Evolutionary conservation across 2,797 vertebrate genomes (phyloP).

Genomic region (Bufotes viridis): DNA sequence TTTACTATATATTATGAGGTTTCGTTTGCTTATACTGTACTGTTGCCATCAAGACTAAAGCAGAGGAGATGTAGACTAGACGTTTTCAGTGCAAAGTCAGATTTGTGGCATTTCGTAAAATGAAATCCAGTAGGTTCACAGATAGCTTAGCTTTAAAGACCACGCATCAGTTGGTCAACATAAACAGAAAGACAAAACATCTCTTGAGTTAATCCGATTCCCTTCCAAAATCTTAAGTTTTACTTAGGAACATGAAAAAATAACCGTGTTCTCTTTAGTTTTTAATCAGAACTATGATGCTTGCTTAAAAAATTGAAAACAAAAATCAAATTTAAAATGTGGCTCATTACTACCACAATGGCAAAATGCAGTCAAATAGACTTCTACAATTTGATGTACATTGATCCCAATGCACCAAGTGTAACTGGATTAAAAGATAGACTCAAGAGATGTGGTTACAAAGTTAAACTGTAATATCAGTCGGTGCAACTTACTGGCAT

Average conservation of each 20-base stretch:
- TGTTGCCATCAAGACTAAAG: slow-evolving; percentile 79
- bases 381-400: slow-evolving; percentile 26
- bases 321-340: slow-evolving; percentile 40
- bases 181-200: slow-evolving; percentile 47
- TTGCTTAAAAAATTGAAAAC: slow-evolving; percentile 39
- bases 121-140: slow-evolving; percentile 77
- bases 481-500: slow-evolving; percentile 65
- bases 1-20: slow-evolving; percentile 89
- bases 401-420: slow-evolving; percentile 16
- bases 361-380: slow-evolving; percentile 25
- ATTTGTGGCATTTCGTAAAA: slow-evolving; percentile 77
- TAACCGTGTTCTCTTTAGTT: slow-evolving; percentile 23
- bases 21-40: slow-evolving; percentile 80
- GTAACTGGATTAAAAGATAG: slow-evolving; percentile 14
- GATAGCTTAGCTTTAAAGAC: slow-evolving; percentile 67
- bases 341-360: slow-evolving; percentile 36
- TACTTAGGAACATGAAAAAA: slow-evolving; percentile 1
- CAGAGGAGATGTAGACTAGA: slow-evolving; percentile 83
- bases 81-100: slow-evolving; percentile 87
- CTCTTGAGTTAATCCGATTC: slow-evolving; percentile 10
- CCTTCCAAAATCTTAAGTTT: slow-evolving; percentile 33
- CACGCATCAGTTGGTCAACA: slow-evolving; percentile 67
- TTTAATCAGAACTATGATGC: slow-evolving; percentile 42
- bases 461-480: slow-evolving; percentile 26
- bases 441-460: slow-evolving; percentile 38